Evolutionary conservation across 1,140 invertebrate genomes (phyloP), one percentile per base, ranked within the genome.

Genomic region (Caerostris darwini): DNA sequence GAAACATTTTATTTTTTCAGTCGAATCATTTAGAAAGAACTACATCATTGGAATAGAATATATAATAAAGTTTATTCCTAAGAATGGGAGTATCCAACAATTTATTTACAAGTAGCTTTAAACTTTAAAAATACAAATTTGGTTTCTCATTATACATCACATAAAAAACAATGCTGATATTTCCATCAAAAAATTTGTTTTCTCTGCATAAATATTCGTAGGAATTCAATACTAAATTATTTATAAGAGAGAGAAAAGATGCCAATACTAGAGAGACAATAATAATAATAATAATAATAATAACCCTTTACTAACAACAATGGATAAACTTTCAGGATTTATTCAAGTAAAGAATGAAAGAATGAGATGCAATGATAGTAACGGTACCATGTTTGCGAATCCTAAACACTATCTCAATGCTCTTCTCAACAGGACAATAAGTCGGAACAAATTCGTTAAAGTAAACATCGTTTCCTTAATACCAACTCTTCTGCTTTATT

Each of bases 401-500:
- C 71, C 53, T 53, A 14, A 5, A 77, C 71, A 77, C 71, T 77
- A 53, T 77, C 71, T 85, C 83, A 85, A 85, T 85, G 53, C 77
- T 77, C 61, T 77, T 77, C 88, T 90, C 5, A 90, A 77, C 88
- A 34, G 3, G 7, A 57, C 64, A 77, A 56, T 59, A 71, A 54
- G 54, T 56, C 14, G n/a, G 50, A 90, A 61, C 17, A 19, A 77
- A 90, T 90, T 90, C 19, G 88, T 90, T 77, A 71, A 10, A 90
- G 69, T 90, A 77, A 90, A 90, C 67, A 58, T 57, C 54, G 67
- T 77, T 90, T 90, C 61, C 64, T 64, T 64, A 88, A 88, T 88
- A 57, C 50, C 86, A 7, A 53, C 58, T 88, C 59, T 64, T 57
- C 64, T 57, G 54, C 54, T 71, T 90, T 90, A 90, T 90, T 90